Evolutionary conservation across 2,797 vertebrate genomes (phyloP), one percentile per base, ranked within the genome.

Genomic region (Mergus octosetaceus): DNA sequence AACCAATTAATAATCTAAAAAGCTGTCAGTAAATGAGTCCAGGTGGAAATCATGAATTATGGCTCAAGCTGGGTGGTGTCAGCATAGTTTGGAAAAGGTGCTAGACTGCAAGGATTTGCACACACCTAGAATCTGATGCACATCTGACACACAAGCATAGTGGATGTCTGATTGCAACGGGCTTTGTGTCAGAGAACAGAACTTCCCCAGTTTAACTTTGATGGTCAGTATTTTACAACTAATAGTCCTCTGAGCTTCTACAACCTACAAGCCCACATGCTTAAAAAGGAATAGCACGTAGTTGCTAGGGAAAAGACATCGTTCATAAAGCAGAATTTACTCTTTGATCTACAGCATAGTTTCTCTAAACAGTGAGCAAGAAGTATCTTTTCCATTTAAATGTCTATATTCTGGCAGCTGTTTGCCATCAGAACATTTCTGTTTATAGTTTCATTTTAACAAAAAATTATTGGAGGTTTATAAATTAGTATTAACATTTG

Each of bases 361-460:
- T 94, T 90, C 71, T 93, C 72, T 83, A 94, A 96, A 89, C 57
- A 92, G 64, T 24, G 43, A 87, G 82, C 89, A 96, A 96, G 88
- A 89, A 87, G 27, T 69, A 94, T 80, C 91, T 94, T 95, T 93
- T 92, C 74, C 74, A 94, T 87, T 94, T 60, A 79, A 91, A 96
- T 90, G 79, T 92, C 91, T 77, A 53, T 27, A 53, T 53, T 53
- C 25, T 94, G 78, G 94, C 87, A 32, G 28, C 78, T 93, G 93
- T 94, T 95, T 94, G 94, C 87, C 97, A 62, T 94, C 84, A 92
- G 96, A 97, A 96, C 81, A 80, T 94, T 96, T 96, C 92, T 82
- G 91, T 94, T 92, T 92, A 79, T 94, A 95, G 89, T 94, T 97
- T 96, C 83, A 84, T 95, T 97, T 96, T 91, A 95, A 91, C 83